These are phyloP conservation scores for Perca flavescens DNA, from an alignment of 2,113 vertebrate genomes.

Conservation along the genomic window DNA sequence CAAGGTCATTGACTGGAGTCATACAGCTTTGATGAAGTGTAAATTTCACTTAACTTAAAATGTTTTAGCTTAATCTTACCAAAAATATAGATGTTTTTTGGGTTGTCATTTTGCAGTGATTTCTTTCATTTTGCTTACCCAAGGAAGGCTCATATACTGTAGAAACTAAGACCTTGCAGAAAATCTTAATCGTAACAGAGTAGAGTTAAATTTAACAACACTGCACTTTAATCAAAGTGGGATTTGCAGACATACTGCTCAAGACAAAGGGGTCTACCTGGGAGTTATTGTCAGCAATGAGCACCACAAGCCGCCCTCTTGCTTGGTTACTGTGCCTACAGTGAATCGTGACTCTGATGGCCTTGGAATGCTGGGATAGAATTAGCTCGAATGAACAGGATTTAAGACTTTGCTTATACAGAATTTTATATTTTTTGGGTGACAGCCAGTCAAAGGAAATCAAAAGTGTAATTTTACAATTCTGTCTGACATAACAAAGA, in stretches of 20 bases:
- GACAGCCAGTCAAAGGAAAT: neutral
- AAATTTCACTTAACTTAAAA: neutral
- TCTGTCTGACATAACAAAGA: neutral
- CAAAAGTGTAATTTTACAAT: neutral
- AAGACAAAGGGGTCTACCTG: slow-evolving; percentile 49
- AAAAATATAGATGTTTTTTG: neutral
- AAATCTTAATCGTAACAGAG: slow-evolving; percentile 28
- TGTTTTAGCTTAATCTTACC: neutral
- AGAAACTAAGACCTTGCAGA: slow-evolving; percentile 13
- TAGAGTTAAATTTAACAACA: slow-evolving; percentile 52
- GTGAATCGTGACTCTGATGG: slow-evolving; percentile 59
- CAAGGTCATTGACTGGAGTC: neutral
- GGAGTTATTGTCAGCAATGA: slow-evolving; percentile 55
- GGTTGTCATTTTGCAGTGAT: neutral
- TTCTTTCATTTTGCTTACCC: neutral
- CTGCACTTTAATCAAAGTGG: slow-evolving; percentile 70
- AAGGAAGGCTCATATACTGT: neutral
- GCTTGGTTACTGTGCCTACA: slow-evolving; percentile 73
- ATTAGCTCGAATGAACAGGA: slow-evolving; percentile 39
- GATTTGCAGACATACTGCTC: slow-evolving; percentile 50
- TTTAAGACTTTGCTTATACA: slow-evolving; percentile 32
- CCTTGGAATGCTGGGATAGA: slow-evolving; percentile 49
- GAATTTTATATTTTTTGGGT: slow-evolving; percentile 16
- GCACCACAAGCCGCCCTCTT: slow-evolving; percentile 53
- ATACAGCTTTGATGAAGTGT: neutral